These are phyloP conservation scores for Sarcophaga peregrina DNA, from an alignment of 1,140 invertebrate genomes.

Conservation along the genomic window DNA sequence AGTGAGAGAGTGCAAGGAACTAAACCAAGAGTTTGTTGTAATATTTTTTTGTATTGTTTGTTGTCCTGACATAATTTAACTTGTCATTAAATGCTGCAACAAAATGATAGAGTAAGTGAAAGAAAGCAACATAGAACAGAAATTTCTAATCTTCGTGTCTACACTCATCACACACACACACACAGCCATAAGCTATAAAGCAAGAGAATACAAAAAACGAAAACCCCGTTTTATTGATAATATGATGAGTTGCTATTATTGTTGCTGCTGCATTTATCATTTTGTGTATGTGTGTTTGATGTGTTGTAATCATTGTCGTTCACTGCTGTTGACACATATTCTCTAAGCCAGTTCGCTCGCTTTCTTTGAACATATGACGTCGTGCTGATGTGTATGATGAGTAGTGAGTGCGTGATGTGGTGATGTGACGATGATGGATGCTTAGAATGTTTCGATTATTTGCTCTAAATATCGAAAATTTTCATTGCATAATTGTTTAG, in stretches of 20 bases:
- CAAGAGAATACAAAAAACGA: no score
- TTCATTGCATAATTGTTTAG: not conserved
- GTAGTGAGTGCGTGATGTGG: not conserved
- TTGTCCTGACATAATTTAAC: no score
- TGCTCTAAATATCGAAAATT: not conserved
- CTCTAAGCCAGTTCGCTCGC: not conserved
- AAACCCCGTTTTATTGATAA: no score
- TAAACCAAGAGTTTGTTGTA: no score
- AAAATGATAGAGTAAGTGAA: no score
- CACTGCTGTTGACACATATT: not conserved
- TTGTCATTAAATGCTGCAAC: no score
- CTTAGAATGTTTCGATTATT: not conserved
- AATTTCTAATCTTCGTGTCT: no score
- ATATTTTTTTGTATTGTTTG: no score
- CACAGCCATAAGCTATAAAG: no score
- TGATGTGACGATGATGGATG: not conserved
- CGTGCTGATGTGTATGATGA: not conserved
- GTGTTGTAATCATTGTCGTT: slow-evolving; percentile 4
- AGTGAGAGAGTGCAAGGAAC: no score
- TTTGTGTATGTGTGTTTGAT: not conserved
- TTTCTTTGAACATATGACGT: not conserved
- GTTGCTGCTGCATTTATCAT: not conserved
- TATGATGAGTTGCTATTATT: not conserved
- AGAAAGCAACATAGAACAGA: no score
- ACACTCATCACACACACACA: no score